These are phyloP conservation scores for Bubo bubo DNA, from an alignment of 2,113 vertebrate species.

Conservation along the genomic window DNA sequence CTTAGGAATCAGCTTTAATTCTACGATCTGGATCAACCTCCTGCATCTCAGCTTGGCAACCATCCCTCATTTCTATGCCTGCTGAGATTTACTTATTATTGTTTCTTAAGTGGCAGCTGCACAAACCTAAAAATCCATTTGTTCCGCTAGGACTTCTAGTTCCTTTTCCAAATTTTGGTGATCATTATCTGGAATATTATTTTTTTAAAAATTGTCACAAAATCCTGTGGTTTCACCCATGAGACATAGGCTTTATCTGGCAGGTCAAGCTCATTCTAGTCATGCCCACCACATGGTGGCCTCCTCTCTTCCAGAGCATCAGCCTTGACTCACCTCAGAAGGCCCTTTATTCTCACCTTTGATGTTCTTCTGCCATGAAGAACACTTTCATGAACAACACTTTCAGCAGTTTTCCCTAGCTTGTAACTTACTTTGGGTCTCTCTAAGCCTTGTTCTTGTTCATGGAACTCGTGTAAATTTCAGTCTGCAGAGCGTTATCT, in stretches of 20 bases:
- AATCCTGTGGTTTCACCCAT: background rate
- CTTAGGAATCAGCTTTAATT: background rate
- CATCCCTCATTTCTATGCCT: background rate
- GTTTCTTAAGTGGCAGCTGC: background rate
- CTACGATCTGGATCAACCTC: background rate
- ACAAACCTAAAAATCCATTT: background rate
- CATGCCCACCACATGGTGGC: background rate
- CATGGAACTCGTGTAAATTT: background rate
- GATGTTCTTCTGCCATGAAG: background rate
- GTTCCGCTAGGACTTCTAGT: background rate
- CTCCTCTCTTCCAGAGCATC: background rate
- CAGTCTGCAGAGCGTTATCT: background rate
- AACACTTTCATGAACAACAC: background rate
- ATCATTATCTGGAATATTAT: background rate
- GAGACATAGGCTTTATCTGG: background rate
- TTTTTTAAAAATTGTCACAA: background rate
- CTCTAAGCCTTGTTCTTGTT: background rate
- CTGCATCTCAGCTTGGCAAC: background rate
- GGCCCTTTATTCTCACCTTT: background rate
- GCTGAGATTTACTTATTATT: background rate
- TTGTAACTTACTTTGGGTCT: background rate
- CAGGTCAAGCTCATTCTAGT: background rate
- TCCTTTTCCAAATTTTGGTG: background rate
- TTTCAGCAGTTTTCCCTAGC: background rate
- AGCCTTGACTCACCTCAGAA: background rate